Conservation (phyloP, 2,113 vertebrate species). For the Dendrocopos noguchii region DNA sequence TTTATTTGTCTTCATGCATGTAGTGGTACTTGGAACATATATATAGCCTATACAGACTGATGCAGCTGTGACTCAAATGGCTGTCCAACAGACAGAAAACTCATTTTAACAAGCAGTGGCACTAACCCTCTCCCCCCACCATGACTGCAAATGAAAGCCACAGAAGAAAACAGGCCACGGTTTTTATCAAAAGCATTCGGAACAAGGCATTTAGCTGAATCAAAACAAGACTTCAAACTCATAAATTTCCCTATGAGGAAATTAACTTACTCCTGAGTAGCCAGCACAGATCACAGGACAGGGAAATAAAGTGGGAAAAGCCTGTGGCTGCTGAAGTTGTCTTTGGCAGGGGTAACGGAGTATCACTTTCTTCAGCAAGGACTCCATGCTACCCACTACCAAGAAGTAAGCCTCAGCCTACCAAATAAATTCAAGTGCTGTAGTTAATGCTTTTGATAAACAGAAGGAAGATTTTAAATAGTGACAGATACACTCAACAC, state of each 20-base stretch:
- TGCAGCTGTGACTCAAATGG: background rate
- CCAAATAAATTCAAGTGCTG: background rate
- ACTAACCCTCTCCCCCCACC: background rate
- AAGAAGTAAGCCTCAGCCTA: background rate
- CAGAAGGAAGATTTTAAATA: background rate
- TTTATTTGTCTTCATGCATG: background rate
- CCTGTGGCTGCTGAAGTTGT: background rate
- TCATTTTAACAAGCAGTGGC: background rate
- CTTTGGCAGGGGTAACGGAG: background rate
- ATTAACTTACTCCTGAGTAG: background rate
- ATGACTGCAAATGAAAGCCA: background rate
- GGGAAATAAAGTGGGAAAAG: background rate
- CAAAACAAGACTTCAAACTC: background rate
- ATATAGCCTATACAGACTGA: background rate
- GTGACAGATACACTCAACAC: background rate
- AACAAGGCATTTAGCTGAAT: background rate
- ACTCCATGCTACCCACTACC: too few relatives aligned
- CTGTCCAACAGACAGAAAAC: background rate
- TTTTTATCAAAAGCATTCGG: background rate
- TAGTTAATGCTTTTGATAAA: background rate
- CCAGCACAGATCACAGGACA: background rate
- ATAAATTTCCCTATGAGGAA: background rate
- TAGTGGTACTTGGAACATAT: background rate
- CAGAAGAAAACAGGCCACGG: background rate
- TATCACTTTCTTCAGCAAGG: background rate